Evolutionary conservation across 2,888 invertebrate species (phyloP), one percentile per base, ranked within the genome.

Genomic region (Deroplatys truncata): DNA sequence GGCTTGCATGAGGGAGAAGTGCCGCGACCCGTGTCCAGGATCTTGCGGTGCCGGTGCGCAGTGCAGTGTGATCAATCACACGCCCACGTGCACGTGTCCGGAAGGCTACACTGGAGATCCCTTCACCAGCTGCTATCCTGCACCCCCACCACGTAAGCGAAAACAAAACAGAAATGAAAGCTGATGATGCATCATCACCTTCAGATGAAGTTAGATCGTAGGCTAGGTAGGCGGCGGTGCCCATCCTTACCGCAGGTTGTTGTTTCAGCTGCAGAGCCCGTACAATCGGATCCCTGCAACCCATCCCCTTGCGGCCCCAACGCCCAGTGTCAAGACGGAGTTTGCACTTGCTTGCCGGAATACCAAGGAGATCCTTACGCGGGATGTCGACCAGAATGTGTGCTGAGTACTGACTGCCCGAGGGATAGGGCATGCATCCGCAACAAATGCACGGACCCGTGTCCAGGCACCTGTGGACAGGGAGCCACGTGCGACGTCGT

Each of bases 401-500:
- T 94, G 1, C 91, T 94, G 31, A 95, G 94, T 91, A 94, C 94
- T 1, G 95, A 95, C 91, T 96, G 96, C 92, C 93, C 94, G 2
- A 93, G 94, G n/a, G 94, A 94, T 91, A 93, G 93, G 91, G 94
- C 95, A 90, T 96, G 96, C 91, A 92, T 94, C 16, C 94, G 94
- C 91, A 94, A 94, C 84, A 95, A 95, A 91, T 96, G 96, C 92
- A 92, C 93, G 90, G 94, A 95, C 92, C 95, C 95, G 56, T 95
- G 95, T 91, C 94, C 94, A 35, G 96, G 96, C 91, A 96, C 95
- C 86, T 96, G 97, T 93, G 97, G 97, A 84, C 92, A 94, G 90
- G 94, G 94, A 90, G 94, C 95, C 13, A 90, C 92, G 88, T 94
- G 94, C 91, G 92, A 92, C 84, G 92, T 92, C 2, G 91, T 91